Evolutionary conservation across 30 jellyfish, hydroid and myxozoan genomes (phyloP), one percentile per base, ranked within the genome.

Genomic region (Hydractinia symbiolongicarpus): DNA sequence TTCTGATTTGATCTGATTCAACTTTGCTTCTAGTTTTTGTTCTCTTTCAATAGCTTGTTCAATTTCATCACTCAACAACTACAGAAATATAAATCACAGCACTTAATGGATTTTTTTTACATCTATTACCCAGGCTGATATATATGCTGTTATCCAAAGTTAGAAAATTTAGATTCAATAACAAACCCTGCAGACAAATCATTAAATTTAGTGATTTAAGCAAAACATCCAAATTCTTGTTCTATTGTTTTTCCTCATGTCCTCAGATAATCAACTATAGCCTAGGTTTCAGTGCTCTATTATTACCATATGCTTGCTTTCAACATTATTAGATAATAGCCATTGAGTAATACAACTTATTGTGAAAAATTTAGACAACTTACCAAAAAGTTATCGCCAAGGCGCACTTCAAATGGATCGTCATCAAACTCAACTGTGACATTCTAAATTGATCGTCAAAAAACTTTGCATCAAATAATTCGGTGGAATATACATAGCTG

Each of bases 21-120:
- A 81, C 50, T 86, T 88, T 56, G 83, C 91, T 50, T 73, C 86
- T 61, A 91, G 67, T 66, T 91, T 91, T 54, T 61, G 62, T 72
- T 86, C 96, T 53, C 97, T 70, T 67, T 91, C 95, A 49, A 82
- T 76, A 64, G 96, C 87, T 54, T 91, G 94, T 21, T 86, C 97
- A 77, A 73, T 78, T 67, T 91, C 97, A 76, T 91, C 97, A 77
- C 81, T 73, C 50, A 81, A 81, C 74, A 91, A 86, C 97, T 91
- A 73, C 51, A 72, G 5, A 81, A 69, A 49, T 9, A 50, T 10
- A 9, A 1, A 3, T n/a, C n/a, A 68, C 21, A 10, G 52, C n/a
- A 21, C n/a, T 68, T 68, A 0, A 11, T 58, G 69, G 19, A 58
- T 58, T 58, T 58, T 30, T 30, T 30, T 30, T 30, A 30, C 44